Evolutionary conservation across 2,888 invertebrate species (phyloP).

Genomic region (Drosophila fungiperda): DNA sequence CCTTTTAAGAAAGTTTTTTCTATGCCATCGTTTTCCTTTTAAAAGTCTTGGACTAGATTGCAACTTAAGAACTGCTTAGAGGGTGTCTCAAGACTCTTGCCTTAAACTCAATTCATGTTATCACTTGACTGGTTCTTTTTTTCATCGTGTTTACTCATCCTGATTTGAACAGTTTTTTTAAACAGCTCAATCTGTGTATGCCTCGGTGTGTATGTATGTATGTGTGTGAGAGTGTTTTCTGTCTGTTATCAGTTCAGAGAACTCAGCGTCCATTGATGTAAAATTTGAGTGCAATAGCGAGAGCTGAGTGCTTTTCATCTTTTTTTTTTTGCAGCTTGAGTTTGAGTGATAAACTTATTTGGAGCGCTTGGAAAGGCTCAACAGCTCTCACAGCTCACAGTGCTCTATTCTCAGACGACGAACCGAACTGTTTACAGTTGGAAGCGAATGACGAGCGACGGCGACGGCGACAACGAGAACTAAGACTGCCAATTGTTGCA

Average conservation of each 20-base stretch:
- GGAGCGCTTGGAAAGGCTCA: constrained; percentile 53
- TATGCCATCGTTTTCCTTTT: too few relatives aligned
- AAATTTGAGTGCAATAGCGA: constrained; percentile 60
- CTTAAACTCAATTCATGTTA: constrained; percentile 33
- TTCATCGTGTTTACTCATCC: constrained; percentile 8
- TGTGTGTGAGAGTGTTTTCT: constrained; percentile 11
- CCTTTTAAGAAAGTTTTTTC: not conserved
- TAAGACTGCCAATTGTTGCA: constrained; percentile 82
- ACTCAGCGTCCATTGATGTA: constrained; percentile 73
- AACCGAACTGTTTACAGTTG: constrained; percentile 69
- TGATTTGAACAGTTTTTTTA: constrained; percentile 56
- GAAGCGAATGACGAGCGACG: constrained; percentile 51
- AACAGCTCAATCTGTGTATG: constrained; percentile 49
- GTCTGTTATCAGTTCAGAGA: constrained; percentile 69
- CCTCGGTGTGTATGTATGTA: constrained; percentile 20
- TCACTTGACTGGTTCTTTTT: constrained; percentile 27
- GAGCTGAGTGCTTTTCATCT: constrained; percentile 28
- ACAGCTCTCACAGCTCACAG: constrained; percentile 11
- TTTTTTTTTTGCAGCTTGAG: constrained; percentile 40
- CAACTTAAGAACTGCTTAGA: constrained; percentile 9
- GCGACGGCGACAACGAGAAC: constrained; percentile 23
- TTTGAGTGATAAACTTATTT: constrained; percentile 45
- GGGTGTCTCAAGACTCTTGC: constrained; percentile 16
- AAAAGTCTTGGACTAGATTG: not conserved
- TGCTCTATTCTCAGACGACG: constrained; percentile 24